A percentile compares a stretch with the other conserved stretches of the same genome.
Conservation (phyloP, 53 echinoderm and acorn worm genomes). For the Crossaster papposus region DNA sequence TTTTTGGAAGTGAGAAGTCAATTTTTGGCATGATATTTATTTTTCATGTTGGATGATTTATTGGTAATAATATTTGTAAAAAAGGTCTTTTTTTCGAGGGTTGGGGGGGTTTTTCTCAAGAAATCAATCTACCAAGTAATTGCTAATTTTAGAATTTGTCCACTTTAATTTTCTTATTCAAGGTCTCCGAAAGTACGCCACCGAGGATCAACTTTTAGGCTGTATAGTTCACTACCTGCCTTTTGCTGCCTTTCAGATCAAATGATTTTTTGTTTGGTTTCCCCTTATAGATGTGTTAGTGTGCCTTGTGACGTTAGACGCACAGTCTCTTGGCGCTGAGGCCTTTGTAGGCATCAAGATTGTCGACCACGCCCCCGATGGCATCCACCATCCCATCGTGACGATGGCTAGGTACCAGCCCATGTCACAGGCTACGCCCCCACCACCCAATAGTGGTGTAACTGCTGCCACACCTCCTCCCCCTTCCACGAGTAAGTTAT, state of each 20-base stretch:
- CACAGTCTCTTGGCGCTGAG: slow-evolving; percentile 91
- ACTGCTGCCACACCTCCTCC: slow-evolving; percentile 14
- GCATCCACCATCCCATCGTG: slow-evolving; percentile 79
- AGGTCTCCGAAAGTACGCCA: no score
- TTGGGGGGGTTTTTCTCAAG: no score
- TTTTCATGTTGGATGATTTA: no score
- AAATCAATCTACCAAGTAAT: no score
- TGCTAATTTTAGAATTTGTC: no score
- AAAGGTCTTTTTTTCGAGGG: no score
- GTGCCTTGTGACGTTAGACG: slow-evolving; percentile 93
- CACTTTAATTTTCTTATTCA: no score
- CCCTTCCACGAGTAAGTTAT: slow-evolving; percentile 54
- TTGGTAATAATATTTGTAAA: no score
- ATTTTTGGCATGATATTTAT: no score
- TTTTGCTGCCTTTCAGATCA: neutral
- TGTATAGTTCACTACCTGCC: no score
- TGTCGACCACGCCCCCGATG: slow-evolving; percentile 93
- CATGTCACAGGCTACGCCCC: slow-evolving; percentile 57
- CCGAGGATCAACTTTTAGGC: no score
- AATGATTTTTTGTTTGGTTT: neutral
- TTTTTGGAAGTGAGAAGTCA: no score
- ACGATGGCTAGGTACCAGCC: slow-evolving; percentile 68
- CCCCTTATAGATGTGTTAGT: slow-evolving; percentile 78
- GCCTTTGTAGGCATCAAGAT: slow-evolving; percentile 99
- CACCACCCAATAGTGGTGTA: slow-evolving; percentile 26